Evolutionary conservation across 2,888 invertebrate species (phyloP).

Genomic region (Aspidiotus destructor): DNA sequence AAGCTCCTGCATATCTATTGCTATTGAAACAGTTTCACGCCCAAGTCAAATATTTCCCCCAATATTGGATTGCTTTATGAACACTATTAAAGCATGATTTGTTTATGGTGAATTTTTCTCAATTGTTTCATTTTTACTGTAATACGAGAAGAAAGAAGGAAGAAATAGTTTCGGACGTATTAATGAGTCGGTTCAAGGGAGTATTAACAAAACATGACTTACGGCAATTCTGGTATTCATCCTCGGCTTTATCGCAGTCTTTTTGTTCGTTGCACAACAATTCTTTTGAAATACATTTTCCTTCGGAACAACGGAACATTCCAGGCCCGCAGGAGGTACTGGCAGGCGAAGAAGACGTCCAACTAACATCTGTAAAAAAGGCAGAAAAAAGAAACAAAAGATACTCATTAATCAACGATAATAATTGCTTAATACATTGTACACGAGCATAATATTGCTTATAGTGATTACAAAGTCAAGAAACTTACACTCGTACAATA

Average conservation of each 20-base stretch:
- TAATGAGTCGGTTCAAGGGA: too few species aligned
- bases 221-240: conserved; percentile 85
- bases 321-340: conserved; percentile 45
- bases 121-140: too few species aligned
- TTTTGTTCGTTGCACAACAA: conserved; percentile 90
- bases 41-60: too few species aligned
- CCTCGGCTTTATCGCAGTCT: conserved; percentile 86
- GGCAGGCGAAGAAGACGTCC: conserved; percentile 11
- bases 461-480: neutral
- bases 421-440: neutral
- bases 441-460: neutral
- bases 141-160: too few species aligned
- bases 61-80: too few species aligned
- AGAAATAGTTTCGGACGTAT: too few species aligned
- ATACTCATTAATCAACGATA: conserved; percentile 19
- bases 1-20: too few species aligned
- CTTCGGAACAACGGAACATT: conserved; percentile 74
- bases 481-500: neutral
- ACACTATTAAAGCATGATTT: too few species aligned
- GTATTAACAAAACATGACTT: conserved; percentile 47
- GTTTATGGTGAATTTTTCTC: too few species aligned
- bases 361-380: conserved; percentile 27
- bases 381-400: conserved; percentile 21
- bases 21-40: too few species aligned
- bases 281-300: conserved; percentile 73